phyloP scores from a whole-genome alignment of 2,113 vertebrate species.

The Cnemophilus loriae region DNA sequence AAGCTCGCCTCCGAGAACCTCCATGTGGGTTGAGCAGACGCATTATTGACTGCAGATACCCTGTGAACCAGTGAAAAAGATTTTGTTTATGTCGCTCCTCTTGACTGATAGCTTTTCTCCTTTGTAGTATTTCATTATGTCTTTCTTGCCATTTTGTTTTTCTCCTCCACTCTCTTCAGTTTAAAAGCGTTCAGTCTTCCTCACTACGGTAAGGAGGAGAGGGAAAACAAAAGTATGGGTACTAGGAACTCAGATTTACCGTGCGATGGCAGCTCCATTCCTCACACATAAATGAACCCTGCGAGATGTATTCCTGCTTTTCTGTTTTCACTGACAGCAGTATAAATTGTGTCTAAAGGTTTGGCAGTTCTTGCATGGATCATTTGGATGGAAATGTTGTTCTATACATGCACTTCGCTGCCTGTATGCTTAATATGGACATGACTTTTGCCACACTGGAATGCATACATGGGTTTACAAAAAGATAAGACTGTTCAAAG shows the following conservation, averaged over 20 bases:
- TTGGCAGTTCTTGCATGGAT: not conserved
- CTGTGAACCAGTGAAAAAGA: not conserved
- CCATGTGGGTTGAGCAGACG: not conserved
- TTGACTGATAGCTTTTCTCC: not conserved
- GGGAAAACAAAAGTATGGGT: not conserved
- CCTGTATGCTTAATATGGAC: not conserved
- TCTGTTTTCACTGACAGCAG: not conserved
- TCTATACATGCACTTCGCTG: not conserved
- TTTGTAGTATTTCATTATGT: not conserved
- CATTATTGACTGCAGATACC: not conserved
- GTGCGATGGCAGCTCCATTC: accelerated
- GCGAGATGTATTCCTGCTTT: not conserved
- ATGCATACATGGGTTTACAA: not conserved
- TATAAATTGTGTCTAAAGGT: not conserved
- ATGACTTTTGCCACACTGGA: accelerated
- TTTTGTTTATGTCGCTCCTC: not conserved
- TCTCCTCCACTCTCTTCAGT: not conserved
- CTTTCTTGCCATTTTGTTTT: not conserved
- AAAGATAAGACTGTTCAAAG: not conserved
- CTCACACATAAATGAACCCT: not conserved
- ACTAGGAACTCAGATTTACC: not conserved
- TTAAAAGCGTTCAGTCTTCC: not conserved
- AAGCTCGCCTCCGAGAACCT: not conserved
- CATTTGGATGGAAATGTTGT: not conserved
- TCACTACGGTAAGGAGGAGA: not conserved